These are phyloP conservation scores for Cloeon dipterum DNA, from an alignment of 2,888 invertebrate genomes.

Conservation along the genomic window DNA sequence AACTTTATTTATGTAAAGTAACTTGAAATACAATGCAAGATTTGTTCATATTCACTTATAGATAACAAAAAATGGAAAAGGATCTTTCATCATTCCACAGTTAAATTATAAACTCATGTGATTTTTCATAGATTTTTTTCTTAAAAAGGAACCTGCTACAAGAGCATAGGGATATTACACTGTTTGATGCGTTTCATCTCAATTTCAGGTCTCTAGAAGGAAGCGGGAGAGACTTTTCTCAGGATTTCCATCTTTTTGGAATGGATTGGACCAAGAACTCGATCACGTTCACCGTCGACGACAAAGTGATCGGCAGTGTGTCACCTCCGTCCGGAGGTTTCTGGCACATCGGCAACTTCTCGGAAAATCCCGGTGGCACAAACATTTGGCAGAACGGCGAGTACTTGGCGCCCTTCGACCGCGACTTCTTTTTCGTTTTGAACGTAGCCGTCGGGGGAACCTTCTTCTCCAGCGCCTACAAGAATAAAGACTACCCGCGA, in stretches of 20 bases:
- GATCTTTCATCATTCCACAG: too few relatives aligned
- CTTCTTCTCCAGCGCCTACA: conserved; percentile 12
- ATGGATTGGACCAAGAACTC: conserved; percentile 12
- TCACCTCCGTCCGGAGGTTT: conserved; percentile 7
- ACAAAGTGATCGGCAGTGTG: conserved; percentile 4
- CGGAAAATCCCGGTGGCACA: conserved; percentile 7
- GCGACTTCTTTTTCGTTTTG: conserved; percentile 16
- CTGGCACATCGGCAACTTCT: conserved; percentile 7
- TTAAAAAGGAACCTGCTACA: too few relatives aligned
- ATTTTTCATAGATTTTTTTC: too few relatives aligned
- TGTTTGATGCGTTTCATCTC: too few relatives aligned
- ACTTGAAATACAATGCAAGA: too few relatives aligned
- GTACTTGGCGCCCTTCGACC: conserved; percentile 12
- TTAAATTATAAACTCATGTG: too few relatives aligned
- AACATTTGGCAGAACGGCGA: conserved; percentile 11
- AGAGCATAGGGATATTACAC: too few relatives aligned
- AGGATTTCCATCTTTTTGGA: conserved; percentile 12
- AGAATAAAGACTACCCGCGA: conserved; percentile 8
- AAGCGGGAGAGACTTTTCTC: conserved; percentile 9
- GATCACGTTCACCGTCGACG: conserved; percentile 7
- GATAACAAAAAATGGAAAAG: too few relatives aligned
- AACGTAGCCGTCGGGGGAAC: conserved; percentile 20
- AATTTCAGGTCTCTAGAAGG: conserved; percentile 8
- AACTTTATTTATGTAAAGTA: too few relatives aligned
- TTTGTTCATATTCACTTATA: too few relatives aligned